Conservation (phyloP, 1,140 invertebrate genomes). For the Trachymyrmex septentrionalis region DNA sequence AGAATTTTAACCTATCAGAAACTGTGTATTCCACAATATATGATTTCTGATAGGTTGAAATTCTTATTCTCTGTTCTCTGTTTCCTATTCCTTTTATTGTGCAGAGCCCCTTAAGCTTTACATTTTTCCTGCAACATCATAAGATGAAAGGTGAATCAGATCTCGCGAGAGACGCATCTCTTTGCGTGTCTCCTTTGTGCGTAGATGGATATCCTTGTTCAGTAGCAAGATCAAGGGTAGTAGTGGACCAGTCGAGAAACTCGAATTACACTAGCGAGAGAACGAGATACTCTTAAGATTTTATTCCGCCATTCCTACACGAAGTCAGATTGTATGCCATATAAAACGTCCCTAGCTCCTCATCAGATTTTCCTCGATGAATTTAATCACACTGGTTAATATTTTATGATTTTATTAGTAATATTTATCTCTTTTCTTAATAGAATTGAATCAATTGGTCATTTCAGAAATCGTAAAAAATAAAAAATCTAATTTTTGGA, state of each 20-base stretch:
- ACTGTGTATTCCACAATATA: no score
- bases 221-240: neutral
- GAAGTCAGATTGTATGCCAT: neutral
- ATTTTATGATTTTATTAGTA: neutral
- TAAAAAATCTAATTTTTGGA: no score
- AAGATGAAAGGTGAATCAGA: conserved; percentile 13
- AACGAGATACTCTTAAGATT: conserved; percentile 3
- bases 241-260: neutral
- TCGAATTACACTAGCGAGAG: conserved; percentile 12
- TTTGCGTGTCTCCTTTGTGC: neutral
- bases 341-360: neutral
- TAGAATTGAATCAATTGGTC: no score
- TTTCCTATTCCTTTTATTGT: no score
- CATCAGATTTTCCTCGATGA: neutral
- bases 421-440: neutral
- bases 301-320: neutral
- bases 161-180: neutral
- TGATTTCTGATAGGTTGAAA: no score
- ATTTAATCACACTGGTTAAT: neutral
- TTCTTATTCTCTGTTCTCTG: no score
- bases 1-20: no score
- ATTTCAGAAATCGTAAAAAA: no score
- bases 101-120: neutral
- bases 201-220: conserved; percentile 13
- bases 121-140: neutral